phyloP scores from a whole-genome alignment of 2,113 vertebrate species.

The Herpailurus yagouaroundi region DNA sequence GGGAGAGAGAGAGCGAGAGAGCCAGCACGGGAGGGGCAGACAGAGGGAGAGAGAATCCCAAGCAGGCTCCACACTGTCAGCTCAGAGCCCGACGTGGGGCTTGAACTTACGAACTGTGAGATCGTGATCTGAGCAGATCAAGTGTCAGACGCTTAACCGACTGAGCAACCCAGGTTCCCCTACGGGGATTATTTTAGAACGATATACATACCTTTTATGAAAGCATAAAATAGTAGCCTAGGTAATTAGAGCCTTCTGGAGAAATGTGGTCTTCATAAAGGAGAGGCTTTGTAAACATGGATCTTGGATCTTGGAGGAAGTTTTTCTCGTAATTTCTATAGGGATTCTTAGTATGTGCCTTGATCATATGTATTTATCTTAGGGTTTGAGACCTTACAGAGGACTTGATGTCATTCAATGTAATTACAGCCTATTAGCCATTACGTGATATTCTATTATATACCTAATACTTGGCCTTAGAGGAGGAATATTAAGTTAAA shows the following conservation, averaged over 20 bases:
- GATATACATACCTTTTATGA: neutral
- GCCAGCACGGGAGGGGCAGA: no score
- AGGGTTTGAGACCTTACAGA: constrained; percentile 24
- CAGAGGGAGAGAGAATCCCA: no score
- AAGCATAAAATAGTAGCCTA: neutral
- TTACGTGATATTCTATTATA: neutral
- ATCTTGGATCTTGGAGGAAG: neutral
- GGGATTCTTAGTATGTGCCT: neutral
- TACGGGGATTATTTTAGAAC: neutral
- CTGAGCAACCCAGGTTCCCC: no score
- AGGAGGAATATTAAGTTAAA: constrained; percentile 39
- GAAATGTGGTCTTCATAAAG: neutral
- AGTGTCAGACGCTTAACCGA: no score
- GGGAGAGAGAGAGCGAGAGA: no score
- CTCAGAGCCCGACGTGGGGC: no score
- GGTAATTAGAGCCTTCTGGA: neutral
- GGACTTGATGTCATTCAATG: neutral
- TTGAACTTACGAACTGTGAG: no score
- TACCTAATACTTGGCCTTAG: constrained; percentile 20
- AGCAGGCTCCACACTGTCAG: no score
- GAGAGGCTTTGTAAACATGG: neutral
- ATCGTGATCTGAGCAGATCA: no score
- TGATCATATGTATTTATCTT: neutral
- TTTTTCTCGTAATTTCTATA: neutral
- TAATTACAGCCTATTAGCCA: constrained; percentile 28